These are phyloP conservation scores for Tyrophagus putrescentiae DNA, from an alignment of 1,140 invertebrate species.

Conservation along the genomic window DNA sequence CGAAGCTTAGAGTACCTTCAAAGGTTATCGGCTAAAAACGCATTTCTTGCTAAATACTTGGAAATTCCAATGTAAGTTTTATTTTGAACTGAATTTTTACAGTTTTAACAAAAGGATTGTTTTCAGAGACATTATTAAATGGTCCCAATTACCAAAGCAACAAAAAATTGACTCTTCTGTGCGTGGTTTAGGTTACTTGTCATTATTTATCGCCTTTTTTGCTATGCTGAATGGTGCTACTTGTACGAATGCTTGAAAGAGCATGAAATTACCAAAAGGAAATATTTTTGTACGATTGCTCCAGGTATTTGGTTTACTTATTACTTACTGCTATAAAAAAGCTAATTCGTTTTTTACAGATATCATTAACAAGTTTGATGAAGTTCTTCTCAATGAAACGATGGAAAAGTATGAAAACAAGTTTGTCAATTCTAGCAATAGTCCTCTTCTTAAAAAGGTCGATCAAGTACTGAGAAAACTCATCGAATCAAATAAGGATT, in stretches of 20 bases:
- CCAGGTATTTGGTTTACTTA: neutral
- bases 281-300: neutral
- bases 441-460: neutral
- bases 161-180: neutral
- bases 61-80: neutral
- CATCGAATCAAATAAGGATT: conserved; percentile 8
- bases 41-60: neutral
- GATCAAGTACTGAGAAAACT: conserved; percentile 5
- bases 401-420: neutral
- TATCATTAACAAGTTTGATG: neutral
- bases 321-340: neutral
- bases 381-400: neutral
- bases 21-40: conserved; percentile 9
- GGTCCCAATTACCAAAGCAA: neutral
- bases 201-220: neutral
- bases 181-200: neutral
- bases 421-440: conserved; percentile 1
- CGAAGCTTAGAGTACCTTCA: neutral
- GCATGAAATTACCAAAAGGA: conserved; percentile 5
- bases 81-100: neutral
- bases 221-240: neutral
- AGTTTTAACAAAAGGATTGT: neutral
- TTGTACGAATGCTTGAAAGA: neutral
- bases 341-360: neutral
- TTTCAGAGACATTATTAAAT: neutral